Conservation (phyloP, 1,140 invertebrate genomes). For the Metopolophium dirhodum region DNA sequence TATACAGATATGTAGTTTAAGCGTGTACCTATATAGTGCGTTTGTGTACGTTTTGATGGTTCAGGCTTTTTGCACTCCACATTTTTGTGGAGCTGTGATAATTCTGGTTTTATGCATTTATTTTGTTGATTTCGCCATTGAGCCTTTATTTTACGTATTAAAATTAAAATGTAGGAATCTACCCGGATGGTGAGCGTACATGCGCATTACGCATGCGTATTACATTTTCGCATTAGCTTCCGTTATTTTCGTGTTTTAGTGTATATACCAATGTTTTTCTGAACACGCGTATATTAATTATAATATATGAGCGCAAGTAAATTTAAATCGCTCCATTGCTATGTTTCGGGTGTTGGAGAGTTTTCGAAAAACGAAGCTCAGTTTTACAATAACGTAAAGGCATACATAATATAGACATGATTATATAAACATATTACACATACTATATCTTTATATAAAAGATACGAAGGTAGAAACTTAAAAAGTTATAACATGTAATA, state of each 20-base stretch:
- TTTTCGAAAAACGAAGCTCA: no score
- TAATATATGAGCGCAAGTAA: background rate
- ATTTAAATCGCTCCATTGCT: background rate
- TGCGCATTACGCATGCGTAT: background rate
- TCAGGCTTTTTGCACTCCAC: background rate
- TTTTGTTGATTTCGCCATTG: no score
- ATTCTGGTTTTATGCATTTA: background rate
- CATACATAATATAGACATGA: background rate
- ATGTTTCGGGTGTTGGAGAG: background rate
- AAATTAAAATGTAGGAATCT: background rate
- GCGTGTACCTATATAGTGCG: no score
- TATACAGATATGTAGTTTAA: no score
- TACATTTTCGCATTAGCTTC: background rate
- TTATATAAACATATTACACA: background rate
- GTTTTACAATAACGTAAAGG: background rate
- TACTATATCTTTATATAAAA: background rate
- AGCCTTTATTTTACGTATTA: background rate
- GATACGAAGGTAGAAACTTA: background rate
- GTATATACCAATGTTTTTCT: background rate
- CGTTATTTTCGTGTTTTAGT: background rate
- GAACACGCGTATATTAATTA: background rate
- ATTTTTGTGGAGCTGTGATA: background rate
- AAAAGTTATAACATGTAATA: background rate
- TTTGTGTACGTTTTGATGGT: background rate
- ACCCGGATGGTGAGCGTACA: background rate